Conservation (phyloP, 2,113 vertebrate genomes). For the Climacteris rufus region DNA sequence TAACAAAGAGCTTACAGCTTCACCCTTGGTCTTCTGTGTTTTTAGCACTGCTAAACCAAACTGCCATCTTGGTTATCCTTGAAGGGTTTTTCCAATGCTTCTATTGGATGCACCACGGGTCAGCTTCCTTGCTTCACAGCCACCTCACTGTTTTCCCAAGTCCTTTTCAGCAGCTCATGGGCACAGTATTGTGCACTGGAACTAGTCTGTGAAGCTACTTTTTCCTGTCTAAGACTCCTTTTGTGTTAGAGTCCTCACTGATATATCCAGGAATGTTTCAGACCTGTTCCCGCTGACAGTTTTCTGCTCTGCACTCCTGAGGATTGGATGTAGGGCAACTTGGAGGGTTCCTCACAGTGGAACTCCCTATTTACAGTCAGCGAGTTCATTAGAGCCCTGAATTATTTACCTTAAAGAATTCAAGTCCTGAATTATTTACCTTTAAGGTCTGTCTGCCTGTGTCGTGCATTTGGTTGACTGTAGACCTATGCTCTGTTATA, state of each 20-base stretch:
- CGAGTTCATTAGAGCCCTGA: conserved; percentile 36
- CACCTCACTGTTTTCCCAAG: not conserved
- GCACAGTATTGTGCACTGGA: not conserved
- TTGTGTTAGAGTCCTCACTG: not conserved
- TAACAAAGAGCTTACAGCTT: not conserved
- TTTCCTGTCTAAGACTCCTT: not conserved
- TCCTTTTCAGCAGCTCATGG: not conserved
- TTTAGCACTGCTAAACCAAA: not conserved
- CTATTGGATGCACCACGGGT: not conserved
- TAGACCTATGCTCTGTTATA: not conserved
- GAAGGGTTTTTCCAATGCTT: not conserved
- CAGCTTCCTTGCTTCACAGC: not conserved
- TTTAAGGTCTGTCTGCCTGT: conserved; percentile 3
- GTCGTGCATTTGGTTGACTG: not conserved
- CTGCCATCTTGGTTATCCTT: not conserved
- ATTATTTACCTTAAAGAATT: conserved; percentile 59
- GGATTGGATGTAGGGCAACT: conserved; percentile 48
- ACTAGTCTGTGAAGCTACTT: not conserved
- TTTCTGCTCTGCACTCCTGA: not conserved
- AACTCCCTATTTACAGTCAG: not conserved
- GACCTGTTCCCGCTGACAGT: not conserved
- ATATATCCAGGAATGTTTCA: not conserved
- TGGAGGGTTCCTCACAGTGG: not conserved
- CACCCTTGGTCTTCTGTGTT: not conserved
- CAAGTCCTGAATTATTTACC: conserved; percentile 56